Evolutionary conservation across 1,140 invertebrate genomes (phyloP).

Genomic region (Marisa cornuarietis): DNA sequence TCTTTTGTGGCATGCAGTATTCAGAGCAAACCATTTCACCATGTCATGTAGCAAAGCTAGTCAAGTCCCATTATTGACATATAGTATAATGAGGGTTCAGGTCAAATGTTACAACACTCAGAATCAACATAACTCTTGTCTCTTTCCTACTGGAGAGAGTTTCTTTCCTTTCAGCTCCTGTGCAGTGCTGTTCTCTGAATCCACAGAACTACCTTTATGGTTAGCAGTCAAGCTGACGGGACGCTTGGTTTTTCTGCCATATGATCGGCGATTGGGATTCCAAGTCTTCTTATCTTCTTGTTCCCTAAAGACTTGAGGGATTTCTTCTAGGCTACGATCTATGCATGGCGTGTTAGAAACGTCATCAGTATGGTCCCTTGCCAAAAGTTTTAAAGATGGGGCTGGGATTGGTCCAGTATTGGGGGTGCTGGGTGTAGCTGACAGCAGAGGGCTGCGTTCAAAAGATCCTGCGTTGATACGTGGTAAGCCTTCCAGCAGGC

Average conservation of each 20-base stretch:
- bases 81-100: background rate
- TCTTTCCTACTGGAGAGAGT: conserved; percentile 1
- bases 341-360: conserved; percentile 53
- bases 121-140: background rate
- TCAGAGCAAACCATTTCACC: background rate
- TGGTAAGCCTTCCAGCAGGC: conserved; percentile 54
- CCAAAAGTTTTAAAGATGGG: conserved; percentile 28
- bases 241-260: conserved; percentile 27
- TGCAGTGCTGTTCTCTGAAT: conserved; percentile 10
- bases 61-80: background rate
- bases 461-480: conserved; percentile 54
- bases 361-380: conserved; percentile 33
- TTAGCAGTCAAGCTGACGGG: conserved; percentile 25
- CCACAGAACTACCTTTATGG: conserved; percentile 9
- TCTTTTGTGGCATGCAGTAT: background rate
- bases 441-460: conserved; percentile 48
- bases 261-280: conserved; percentile 6
- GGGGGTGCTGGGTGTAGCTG: conserved; percentile 30
- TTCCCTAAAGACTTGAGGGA: conserved; percentile 37
- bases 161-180: conserved; percentile 18
- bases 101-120: background rate
- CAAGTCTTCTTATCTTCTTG: conserved; percentile 28
- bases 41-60: background rate
- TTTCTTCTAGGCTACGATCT: conserved; percentile 58
- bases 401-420: conserved; percentile 33